Evolutionary conservation across 2,888 invertebrate genomes (phyloP), one percentile per base, ranked within the genome.

Genomic region (Hydrotaea cyrtoneurina): DNA sequence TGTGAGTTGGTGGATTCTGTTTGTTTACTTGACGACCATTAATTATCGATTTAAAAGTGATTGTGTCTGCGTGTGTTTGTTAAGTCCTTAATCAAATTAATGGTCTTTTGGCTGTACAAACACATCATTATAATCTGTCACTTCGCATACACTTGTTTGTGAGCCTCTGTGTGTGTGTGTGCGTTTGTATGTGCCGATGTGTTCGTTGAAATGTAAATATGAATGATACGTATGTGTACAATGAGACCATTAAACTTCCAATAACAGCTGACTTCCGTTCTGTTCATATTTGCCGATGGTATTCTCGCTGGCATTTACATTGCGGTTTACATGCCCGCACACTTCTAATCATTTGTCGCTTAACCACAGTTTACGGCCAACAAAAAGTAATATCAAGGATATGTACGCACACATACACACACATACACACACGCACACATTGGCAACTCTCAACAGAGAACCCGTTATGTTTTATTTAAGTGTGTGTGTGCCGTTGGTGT

Each of bases 181-280:
- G 11, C 26, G 11, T 80, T 36, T 78, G 46, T 3, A 2, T 17
- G 57, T 36, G 17, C 36, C 17, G 21, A 15, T 55, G 26, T 74
- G 11, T 23, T 19, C 46, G n/a, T 15, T 39, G 46, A 46, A 81
- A 77, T 82, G 82, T 78, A 85, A 85, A 85, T 50, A 85, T 57
- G 59, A 84, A 55, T 73, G 80, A 83, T 82, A 77, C 82, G 69
- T 39, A 36, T 85, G 85, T 85, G 79, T 85, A 82, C 85, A 85
- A 82, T 82, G 76, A 77, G 82, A 85, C 85, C 85, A 85, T 85
- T 82, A 82, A 85, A 79, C 55, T 69, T 85, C 77, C 82, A 79
- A 82, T 85, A 85, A 80, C 85, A 85, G 85, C 85, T 85, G 85
- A 85, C 85, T 85, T 85, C 82, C 73, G 73, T 21, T 82, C 43